These are phyloP conservation scores for Harpagifer antarcticus DNA, from an alignment of 2,797 vertebrate species.

Conservation along the genomic window DNA sequence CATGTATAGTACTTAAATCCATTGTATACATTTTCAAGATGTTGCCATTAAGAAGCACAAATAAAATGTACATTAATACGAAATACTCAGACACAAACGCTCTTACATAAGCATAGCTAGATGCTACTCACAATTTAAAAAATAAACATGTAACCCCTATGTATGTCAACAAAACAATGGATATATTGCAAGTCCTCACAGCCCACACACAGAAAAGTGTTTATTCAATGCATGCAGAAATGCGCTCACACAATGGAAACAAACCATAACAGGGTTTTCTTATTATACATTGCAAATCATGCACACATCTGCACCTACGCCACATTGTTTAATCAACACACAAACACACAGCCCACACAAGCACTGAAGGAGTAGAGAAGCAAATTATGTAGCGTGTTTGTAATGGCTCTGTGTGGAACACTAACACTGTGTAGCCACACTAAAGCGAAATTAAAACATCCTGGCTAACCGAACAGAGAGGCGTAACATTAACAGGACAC, in stretches of 20 bases:
- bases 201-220: background rate
- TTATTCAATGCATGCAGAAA: background rate
- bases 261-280: background rate
- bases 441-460: slow-evolving; percentile 38
- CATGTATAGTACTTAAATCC: too few species aligned
- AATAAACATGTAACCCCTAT: too few species aligned
- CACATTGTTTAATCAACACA: slow-evolving; percentile 40
- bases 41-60: too few species aligned
- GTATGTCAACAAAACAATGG: too few species aligned
- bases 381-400: slow-evolving; percentile 25
- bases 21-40: too few species aligned
- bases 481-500: background rate
- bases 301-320: slow-evolving; percentile 10
- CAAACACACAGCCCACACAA: slow-evolving; percentile 40
- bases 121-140: background rate
- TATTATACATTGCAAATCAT: background rate
- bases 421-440: slow-evolving; percentile 10
- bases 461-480: slow-evolving; percentile 14
- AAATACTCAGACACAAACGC: too few species aligned
- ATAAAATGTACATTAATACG: too few species aligned
- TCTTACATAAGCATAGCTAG: too few species aligned
- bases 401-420: slow-evolving; percentile 29
- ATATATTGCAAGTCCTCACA: background rate
- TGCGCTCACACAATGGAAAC: background rate
- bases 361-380: slow-evolving; percentile 29